Evolutionary conservation across 2,113 vertebrate species (phyloP), one percentile per base, ranked within the genome.

Genomic region (Bufo bufo): DNA sequence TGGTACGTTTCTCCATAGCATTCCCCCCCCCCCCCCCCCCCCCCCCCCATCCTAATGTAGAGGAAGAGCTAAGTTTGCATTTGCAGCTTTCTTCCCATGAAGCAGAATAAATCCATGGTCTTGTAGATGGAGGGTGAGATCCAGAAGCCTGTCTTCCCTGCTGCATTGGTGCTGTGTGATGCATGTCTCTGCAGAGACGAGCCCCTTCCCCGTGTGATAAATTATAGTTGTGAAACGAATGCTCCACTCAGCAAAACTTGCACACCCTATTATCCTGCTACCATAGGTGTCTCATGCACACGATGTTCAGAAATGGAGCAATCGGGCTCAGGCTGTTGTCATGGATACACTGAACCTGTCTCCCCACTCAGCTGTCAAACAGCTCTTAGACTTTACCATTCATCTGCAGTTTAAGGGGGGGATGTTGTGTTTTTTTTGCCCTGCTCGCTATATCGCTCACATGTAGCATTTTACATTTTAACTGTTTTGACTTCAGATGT

Each of bases 301-400:
- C 85, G 11, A 80, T 87, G 85, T 56, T 87, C 85, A 80, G 85
- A 87, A 87, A 87, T 87, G 85, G 85, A 87, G 85, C 85, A 87
- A 69, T 87, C 75, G 77, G 85, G 85, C 85, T 87, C 85, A 87
- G 56, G 75, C 75, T 87, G 85, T 87, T 87, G 85, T 87, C 85
- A 87, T 87, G 85, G 85, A 87, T 87, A 87, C 85, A 71, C 85
- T 80, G 85, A 87, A 87, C 85, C 72, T 86, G 85, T 86, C 85
- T 86, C 85, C 85, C 85, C 47, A 78, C 75, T 87, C 75, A 80
- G 85, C 75, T 87, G 85, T 87, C 85, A 87, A 87, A 87, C 85
- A 69, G 77, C 77, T 87, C 85, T 79, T 87, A 80, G 77, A 80
- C 75, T 87, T 66, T 87, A 87, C 85, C 85, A 87, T 87, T 66